Base-by-base conservation (phyloP, 2,113 vertebrate genomes). In the Prochilodus magdalenae region DNA sequence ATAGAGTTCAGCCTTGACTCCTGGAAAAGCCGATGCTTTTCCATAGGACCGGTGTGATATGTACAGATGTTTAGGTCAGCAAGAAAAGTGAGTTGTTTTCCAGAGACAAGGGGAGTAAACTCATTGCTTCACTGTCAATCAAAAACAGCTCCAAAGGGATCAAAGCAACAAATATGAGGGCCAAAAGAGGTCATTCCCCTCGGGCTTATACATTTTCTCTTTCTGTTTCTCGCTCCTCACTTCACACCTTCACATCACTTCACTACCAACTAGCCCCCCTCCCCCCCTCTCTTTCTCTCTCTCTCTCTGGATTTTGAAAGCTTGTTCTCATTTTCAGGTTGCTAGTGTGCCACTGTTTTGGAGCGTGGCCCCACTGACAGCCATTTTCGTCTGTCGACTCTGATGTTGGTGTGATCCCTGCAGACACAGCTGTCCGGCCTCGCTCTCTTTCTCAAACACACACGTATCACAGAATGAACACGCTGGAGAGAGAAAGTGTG, bases 271-370 rank as follows among this genome's bases (percentile, higher is more conserved):
- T 78, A 87, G 77, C 84, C 76, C 86, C 59, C 75, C n/a, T n/a
- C n/a, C n/a, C n/a, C n/a, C n/a, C n/a, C n/a, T n/a, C n/a, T n/a
- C n/a, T 36, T 7, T 3, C 36, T 36, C 36, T 36, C 36, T 53
- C 80, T 85, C 84, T 81, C 84, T 40, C 73, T 82, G 77, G 77
- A 81, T 71, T 83, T 87, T 87, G 79, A 81, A 87, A 75, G 5
- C 13, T 20, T 6, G 53, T 77, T 84, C 81, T 70, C 80, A 85
- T 89, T 90, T 90, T 89, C 88, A 87, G 88, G 86, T 85, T 27
- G 33, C 55, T 73, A 67, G 79, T 73, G 73, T 44, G 27, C 77
- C 16, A 59, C 76, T 70, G 75, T 82, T 77, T 16, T 74, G 57
- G 79, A 86, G 82, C 76, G 75, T 67, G 22, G 66, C 67, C 53